phyloP scores from a whole-genome alignment of 1,140 invertebrate species.

The Lepidotrigona ventralis region DNA sequence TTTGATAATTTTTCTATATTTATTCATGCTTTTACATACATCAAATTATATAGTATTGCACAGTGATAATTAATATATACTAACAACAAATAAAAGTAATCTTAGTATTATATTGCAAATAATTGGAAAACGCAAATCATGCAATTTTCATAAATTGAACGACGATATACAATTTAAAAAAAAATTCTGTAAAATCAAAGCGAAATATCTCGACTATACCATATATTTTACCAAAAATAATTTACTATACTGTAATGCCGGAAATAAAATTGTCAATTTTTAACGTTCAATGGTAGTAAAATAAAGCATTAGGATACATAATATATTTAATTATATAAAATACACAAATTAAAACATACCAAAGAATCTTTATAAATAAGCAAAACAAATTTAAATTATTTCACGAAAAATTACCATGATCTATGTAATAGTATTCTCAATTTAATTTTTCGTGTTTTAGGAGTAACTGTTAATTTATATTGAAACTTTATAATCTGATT shows the following conservation, averaged over 20 bases:
- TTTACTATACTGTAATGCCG: too few relatives aligned
- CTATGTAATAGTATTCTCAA: neutral
- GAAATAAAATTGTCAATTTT: neutral
- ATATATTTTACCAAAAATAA: neutral
- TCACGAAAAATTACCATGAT: neutral
- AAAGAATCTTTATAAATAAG: neutral
- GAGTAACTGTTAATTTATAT: neutral
- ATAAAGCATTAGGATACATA: neutral
- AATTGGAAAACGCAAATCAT: neutral
- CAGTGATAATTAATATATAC: neutral
- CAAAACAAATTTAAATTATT: neutral
- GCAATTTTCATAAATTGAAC: neutral
- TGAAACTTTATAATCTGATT: neutral
- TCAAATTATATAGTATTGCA: neutral
- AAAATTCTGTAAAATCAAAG: too few relatives aligned
- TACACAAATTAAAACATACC: neutral
- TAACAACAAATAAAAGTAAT: neutral
- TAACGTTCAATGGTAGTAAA: neutral
- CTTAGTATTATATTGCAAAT: neutral
- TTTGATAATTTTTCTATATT: neutral
- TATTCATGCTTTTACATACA: neutral
- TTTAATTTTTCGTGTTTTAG: neutral
- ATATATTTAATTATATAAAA: slow-evolving; percentile 12
- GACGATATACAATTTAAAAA: neutral
- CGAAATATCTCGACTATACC: too few relatives aligned